Conservation (phyloP, 2,797 vertebrate genomes). For the Enteromius unitaeniatus region DNA sequence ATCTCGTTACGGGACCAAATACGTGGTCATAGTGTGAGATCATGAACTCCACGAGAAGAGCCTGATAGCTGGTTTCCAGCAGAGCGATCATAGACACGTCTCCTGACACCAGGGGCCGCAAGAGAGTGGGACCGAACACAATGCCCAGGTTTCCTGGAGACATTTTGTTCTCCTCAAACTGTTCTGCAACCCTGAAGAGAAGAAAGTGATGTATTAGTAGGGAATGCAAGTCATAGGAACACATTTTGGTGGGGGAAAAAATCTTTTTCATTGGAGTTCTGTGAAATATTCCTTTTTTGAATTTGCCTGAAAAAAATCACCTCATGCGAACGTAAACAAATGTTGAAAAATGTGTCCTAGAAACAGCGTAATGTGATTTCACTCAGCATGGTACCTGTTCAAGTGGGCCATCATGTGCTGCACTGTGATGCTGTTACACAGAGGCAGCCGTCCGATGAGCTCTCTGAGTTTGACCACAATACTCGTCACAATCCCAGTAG, state of each 20-base stretch:
- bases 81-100: slow-evolving; percentile 83
- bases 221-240: no score
- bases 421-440: slow-evolving; percentile 85
- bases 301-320: no score
- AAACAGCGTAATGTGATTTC: background rate
- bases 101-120: slow-evolving; percentile 79
- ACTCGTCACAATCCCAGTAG: slow-evolving; percentile 61
- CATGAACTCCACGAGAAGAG: slow-evolving; percentile 89
- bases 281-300: no score
- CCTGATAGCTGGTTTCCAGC: slow-evolving; percentile 89
- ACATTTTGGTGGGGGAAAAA: no score
- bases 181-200: slow-evolving; percentile 83
- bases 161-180: slow-evolving; percentile 92
- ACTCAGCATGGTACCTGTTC: slow-evolving; percentile 57
- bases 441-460: slow-evolving; percentile 74
- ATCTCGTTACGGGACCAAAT: slow-evolving; percentile 76
- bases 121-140: slow-evolving; percentile 91
- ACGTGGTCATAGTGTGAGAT: slow-evolving; percentile 82
- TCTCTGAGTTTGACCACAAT: slow-evolving; percentile 67
- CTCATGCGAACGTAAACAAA: background rate
- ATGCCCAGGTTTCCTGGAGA: slow-evolving; percentile 92
- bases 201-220: no score
- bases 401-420: slow-evolving; percentile 85
- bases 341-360: background rate
- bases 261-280: no score